Evolutionary conservation across 1,140 invertebrate genomes (phyloP).

Genomic region (Metaphire vulgaris): DNA sequence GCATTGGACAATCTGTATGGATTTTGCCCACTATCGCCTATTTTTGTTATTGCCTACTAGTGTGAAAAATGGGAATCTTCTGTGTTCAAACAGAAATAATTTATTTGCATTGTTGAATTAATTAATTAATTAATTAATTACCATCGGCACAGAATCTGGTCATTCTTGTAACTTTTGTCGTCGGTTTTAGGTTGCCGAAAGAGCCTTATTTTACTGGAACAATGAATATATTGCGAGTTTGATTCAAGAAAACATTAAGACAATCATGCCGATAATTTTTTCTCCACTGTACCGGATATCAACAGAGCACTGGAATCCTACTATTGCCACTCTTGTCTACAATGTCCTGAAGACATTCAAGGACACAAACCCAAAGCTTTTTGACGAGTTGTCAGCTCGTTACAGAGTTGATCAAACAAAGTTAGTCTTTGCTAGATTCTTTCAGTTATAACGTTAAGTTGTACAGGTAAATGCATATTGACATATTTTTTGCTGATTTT

Average conservation of each 20-base stretch:
- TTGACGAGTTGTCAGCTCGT: constrained; percentile 70
- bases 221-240: constrained; percentile 57
- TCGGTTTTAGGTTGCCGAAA: constrained; percentile 44
- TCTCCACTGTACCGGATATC: constrained; percentile 80
- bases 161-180: not conserved
- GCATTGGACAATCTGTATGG: not conserved
- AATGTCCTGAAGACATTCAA: constrained; percentile 97
- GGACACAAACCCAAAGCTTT: constrained; percentile 99
- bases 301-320: constrained; percentile 96
- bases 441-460: not conserved
- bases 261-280: constrained; percentile 69
- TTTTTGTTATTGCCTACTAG: not conserved
- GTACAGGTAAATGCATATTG: not conserved
- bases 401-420: constrained; percentile 6
- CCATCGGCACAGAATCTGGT: no score
- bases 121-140: no score
- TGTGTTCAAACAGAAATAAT: not conserved
- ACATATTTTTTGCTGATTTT: not conserved
- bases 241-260: constrained; percentile 54
- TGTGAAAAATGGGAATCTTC: not conserved
- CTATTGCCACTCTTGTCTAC: constrained; percentile 96
- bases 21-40: not conserved
- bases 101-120: no score
- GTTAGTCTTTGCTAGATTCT: not conserved
- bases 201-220: constrained; percentile 58